These are phyloP conservation scores for Montifringilla adamsi DNA, from an alignment of 2,113 vertebrate species.

Conservation along the genomic window DNA sequence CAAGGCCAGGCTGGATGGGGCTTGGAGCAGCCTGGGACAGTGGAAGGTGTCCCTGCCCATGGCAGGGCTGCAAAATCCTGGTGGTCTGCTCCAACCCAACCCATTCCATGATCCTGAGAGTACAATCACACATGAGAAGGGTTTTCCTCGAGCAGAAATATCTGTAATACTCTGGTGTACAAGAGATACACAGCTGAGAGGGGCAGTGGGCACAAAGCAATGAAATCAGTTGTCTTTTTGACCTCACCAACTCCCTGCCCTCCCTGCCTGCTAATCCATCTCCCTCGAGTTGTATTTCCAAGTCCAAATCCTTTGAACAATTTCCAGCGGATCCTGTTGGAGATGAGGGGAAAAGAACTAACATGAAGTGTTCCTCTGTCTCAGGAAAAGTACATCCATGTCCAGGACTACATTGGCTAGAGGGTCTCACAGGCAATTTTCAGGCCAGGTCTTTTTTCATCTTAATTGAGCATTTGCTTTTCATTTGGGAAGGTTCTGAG, in stretches of 20 bases:
- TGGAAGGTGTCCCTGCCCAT: background rate
- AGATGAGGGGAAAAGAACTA: background rate
- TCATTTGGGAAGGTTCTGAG: constrained; percentile 11
- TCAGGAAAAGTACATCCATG: background rate
- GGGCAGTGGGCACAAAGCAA: background rate
- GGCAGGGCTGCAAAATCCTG: background rate
- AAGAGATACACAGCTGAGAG: background rate
- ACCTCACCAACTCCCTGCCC: background rate
- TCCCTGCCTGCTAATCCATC: background rate
- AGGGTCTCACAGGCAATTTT: background rate
- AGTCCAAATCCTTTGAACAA: background rate
- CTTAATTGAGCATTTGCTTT: constrained; percentile 43
- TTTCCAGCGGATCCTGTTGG: background rate
- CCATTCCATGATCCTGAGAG: no score
- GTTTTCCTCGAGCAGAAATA: background rate
- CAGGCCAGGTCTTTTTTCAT: constrained; percentile 16
- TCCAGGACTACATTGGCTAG: background rate
- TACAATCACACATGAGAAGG: background rate
- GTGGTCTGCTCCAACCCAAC: background rate
- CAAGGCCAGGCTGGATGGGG: background rate
- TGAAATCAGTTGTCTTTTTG: background rate
- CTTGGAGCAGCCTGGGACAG: background rate
- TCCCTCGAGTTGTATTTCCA: background rate
- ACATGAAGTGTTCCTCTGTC: background rate
- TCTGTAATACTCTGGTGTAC: no score